phyloP scores from a whole-genome alignment of 2,113 vertebrate genomes.

The Gymnocephalus cernua region DNA sequence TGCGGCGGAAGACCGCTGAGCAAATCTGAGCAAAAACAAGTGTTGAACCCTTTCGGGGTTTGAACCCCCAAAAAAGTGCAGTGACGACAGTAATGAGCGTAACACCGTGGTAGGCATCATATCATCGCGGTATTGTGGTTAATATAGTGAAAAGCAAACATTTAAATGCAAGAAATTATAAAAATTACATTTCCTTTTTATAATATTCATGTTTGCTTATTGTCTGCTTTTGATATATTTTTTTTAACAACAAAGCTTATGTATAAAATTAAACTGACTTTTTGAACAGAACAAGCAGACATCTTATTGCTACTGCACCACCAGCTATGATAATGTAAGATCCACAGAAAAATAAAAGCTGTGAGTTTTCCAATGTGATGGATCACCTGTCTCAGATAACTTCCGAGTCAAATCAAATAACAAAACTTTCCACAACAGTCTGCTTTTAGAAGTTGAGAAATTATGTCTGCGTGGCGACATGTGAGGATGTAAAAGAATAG shows the following conservation, averaged over 20 bases:
- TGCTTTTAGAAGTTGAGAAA: conserved; percentile 37
- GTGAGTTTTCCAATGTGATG: conserved; percentile 18
- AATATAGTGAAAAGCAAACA: background rate
- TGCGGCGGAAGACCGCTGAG: no score
- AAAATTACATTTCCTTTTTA: background rate
- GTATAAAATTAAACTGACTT: background rate
- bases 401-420: conserved; percentile 26
- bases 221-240: background rate
- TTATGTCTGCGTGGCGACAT: conserved; percentile 22
- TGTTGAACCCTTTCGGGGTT: no score
- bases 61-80: no score
- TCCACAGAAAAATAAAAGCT: conserved; percentile 5
- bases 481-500: conserved; percentile 15
- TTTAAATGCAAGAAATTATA: background rate
- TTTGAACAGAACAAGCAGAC: background rate
- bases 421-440: conserved; percentile 40
- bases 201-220: background rate
- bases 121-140: no score
- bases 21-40: no score
- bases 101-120: no score
- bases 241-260: background rate
- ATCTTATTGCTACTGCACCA: conserved; percentile 7
- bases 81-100: no score
- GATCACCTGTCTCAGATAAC: conserved; percentile 34
- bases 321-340: conserved; percentile 18